These are phyloP conservation scores for Glandiceps talaboti DNA, from an alignment of 53 echinoderm and acorn worm genomes.

Conservation along the genomic window DNA sequence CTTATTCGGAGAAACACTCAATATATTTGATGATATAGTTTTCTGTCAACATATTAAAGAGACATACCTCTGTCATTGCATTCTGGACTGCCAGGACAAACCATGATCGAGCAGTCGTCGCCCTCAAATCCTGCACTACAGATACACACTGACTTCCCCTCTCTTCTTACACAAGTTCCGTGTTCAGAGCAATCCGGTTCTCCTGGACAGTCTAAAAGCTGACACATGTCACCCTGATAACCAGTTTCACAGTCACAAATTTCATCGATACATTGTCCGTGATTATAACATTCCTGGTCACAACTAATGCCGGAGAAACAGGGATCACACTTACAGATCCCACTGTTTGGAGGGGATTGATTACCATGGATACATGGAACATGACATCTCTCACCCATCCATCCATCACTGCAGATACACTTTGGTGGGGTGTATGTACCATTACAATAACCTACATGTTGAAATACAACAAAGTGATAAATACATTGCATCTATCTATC, in stretches of 20 bases:
- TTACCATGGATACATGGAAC: conserved; percentile 52
- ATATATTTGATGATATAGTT: no score
- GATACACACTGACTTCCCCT: conserved; percentile 54
- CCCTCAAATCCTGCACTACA: conserved; percentile 65
- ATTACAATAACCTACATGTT: conserved; percentile 60
- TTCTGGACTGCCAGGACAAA: conserved; percentile 67
- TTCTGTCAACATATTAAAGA: no score
- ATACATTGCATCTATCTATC: no score
- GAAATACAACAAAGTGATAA: no score
- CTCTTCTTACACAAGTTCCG: conserved; percentile 52
- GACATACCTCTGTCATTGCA: conserved; percentile 46
- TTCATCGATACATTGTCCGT: conserved; percentile 31
- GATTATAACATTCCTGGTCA: conserved; percentile 47
- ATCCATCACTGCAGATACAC: conserved; percentile 50
- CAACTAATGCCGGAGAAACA: conserved; percentile 70
- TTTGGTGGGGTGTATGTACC: conserved; percentile 42
- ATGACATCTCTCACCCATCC: conserved; percentile 63
- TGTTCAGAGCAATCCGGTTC: conserved; percentile 71
- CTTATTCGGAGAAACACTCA: no score
- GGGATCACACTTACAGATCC: conserved; percentile 44
- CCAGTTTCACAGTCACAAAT: background rate
- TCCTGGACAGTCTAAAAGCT: conserved; percentile 64
- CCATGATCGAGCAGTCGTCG: conserved; percentile 56
- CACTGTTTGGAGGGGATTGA: conserved; percentile 35
- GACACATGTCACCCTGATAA: conserved; percentile 31